Conservation (phyloP, 1,140 invertebrate genomes). For the Pseudobourletiella spinata region DNA sequence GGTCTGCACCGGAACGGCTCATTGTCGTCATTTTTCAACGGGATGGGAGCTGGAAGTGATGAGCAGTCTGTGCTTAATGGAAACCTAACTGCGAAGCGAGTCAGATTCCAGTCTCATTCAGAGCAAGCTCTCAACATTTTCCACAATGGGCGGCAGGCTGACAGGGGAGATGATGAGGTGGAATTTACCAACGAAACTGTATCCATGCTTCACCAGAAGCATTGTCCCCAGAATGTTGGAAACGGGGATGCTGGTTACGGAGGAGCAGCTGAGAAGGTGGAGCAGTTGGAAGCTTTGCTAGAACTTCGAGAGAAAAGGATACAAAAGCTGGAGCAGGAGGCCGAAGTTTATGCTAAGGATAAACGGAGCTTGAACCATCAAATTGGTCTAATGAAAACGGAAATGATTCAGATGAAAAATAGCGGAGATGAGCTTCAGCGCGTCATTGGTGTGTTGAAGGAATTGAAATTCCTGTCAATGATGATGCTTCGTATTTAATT, state of each 20-base stretch:
- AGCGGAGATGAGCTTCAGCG: slow-evolving; percentile 20
- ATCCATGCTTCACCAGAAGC: slow-evolving; percentile 26
- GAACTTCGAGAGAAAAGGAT: slow-evolving; percentile 23
- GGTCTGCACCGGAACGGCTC: no score
- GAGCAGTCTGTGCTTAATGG: no score
- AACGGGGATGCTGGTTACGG: slow-evolving; percentile 2
- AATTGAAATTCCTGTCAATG: background rate
- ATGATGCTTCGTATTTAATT: background rate
- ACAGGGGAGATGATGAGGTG: slow-evolving; percentile 18
- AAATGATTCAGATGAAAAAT: slow-evolving; percentile 30
- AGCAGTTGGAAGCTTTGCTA: slow-evolving; percentile 22
- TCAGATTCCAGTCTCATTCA: background rate
- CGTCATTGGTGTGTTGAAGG: slow-evolving; percentile 14
- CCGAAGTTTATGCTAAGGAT: slow-evolving; percentile 24
- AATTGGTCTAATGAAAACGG: slow-evolving; percentile 31
- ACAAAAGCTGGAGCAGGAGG: slow-evolving; percentile 15
- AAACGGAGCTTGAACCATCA: slow-evolving; percentile 33
- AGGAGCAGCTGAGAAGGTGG: slow-evolving; percentile 3
- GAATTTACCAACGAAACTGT: slow-evolving; percentile 23
- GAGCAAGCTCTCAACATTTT: background rate
- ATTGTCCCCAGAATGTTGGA: slow-evolving; percentile 28
- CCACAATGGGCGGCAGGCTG: background rate
- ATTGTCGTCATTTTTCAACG: no score
- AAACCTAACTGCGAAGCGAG: background rate
- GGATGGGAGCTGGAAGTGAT: no score